These are phyloP conservation scores for Lampropteryx suffumata DNA, from an alignment of 2,888 invertebrate species.

Conservation along the genomic window DNA sequence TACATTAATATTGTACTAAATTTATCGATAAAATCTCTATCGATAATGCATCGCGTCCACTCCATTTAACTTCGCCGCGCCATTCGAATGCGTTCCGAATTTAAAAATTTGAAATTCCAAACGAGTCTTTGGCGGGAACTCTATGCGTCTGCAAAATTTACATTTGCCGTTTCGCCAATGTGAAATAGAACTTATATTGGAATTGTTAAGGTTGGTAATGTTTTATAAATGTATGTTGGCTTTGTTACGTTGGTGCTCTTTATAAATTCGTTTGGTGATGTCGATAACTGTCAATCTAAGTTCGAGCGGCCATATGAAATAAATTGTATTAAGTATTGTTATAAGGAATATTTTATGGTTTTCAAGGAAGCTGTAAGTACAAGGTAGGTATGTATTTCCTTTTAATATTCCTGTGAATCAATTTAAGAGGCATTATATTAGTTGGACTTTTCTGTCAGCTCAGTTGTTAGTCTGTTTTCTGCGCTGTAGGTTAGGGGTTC, in stretches of 20 bases:
- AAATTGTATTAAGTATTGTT: slow-evolving; percentile 65
- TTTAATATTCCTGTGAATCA: slow-evolving; percentile 4
- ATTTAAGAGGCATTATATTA: too few species aligned
- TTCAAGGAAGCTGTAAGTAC: slow-evolving; percentile 68
- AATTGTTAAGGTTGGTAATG: slow-evolving; percentile 10
- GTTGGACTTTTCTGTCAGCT: too few species aligned
- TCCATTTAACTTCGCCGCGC: slow-evolving; percentile 76
- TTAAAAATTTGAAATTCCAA: slow-evolving; percentile 67
- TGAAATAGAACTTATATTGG: slow-evolving; percentile 28
- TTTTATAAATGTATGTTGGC: too few species aligned
- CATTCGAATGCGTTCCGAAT: slow-evolving; percentile 60
- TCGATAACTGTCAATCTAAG: slow-evolving; percentile 71
- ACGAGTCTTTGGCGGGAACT: slow-evolving; percentile 63
- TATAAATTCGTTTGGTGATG: slow-evolving; percentile 63
- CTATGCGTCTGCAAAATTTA: slow-evolving; percentile 55
- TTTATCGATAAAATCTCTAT: slow-evolving; percentile 63
- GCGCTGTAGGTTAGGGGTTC: too few species aligned
- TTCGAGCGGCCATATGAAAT: slow-evolving; percentile 58
- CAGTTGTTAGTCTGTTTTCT: too few species aligned
- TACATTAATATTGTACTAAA: slow-evolving; percentile 46
- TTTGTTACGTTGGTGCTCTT: slow-evolving; percentile 26
- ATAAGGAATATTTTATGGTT: slow-evolving; percentile 54
- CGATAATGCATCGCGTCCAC: slow-evolving; percentile 68
- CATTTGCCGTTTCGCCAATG: slow-evolving; percentile 16
- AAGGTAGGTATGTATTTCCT: slow-evolving; percentile 52